Evolutionary conservation across 2,797 vertebrate species (phyloP), one percentile per base, ranked within the genome.

Genomic region (Peromyscus melanophrys): DNA sequence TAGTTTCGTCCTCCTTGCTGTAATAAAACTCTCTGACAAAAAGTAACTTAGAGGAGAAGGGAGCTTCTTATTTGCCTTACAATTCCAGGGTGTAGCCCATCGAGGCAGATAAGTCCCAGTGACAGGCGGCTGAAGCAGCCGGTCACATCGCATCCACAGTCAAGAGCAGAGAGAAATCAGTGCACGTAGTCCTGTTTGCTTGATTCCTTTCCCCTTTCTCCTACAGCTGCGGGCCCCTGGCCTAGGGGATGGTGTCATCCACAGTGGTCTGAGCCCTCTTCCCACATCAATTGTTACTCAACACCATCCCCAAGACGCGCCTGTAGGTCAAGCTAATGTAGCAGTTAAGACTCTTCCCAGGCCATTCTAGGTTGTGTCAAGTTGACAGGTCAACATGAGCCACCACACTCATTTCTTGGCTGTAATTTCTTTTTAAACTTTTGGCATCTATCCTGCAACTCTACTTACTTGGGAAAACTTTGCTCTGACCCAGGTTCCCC

Each of bases 391-490:
- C 19, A 8, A 10, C 46, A 55, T 49, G n/a, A 34, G 17, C 84
- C 87, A 81, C 13, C 19, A 83, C 86, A 9, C 59, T 95, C 21
- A 49, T 65, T 12, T 65, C 59, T 94, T 95, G 90, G 31, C 27
- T 46, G 21, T 13, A 77, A 49, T 92, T 95, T 95, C 75, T 76
- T 86, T 93, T 6, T 4, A 49, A 89, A 95, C 52, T 37, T 61
- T 93, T 86, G 55, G n/a, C 23, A 6, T 96, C 37, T 81, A 69
- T 84, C 12, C 43, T 13, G 23, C 80, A 25, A 63, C 21, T 97
- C 21, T 86, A 43, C 34, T 91, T 96, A 95, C 69, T 83, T 16
- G 52, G 27, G 49, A 13, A 76, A 91, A 31, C 63, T 95, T 96
- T 88, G 8, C 21, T 34, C 31, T 82, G 52, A 96, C 43, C 14